Evolutionary conservation across 1,140 invertebrate species (phyloP).

Genomic region (Leptopilina boulardi): DNA sequence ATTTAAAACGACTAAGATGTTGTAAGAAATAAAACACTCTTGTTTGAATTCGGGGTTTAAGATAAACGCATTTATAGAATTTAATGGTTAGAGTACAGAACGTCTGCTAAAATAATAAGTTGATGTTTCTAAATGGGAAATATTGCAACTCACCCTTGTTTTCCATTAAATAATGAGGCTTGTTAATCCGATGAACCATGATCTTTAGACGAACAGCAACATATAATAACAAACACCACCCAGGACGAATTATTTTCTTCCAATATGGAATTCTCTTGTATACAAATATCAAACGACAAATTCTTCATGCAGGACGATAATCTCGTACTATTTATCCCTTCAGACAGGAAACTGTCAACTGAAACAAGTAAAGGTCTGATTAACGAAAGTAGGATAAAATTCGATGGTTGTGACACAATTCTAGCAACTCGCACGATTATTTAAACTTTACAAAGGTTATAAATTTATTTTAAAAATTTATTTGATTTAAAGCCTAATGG

Average conservation of each 20-base stretch:
- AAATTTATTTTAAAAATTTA: neutral
- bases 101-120: neutral
- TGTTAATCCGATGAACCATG: neutral
- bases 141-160: neutral
- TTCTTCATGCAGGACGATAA: slow-evolving; percentile 6
- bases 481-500: neutral
- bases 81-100: neutral
- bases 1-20: no score
- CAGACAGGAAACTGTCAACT: slow-evolving; percentile 1
- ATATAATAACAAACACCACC: neutral
- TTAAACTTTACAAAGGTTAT: neutral
- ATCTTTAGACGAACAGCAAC: slow-evolving; percentile 13
- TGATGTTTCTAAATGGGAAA: neutral
- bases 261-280: neutral
- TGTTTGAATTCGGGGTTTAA: neutral
- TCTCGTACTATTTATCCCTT: slow-evolving; percentile 13
- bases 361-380: slow-evolving; percentile 10
- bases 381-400: neutral
- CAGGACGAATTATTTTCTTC: slow-evolving; percentile 12
- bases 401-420: neutral
- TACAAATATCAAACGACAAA: slow-evolving; percentile 5
- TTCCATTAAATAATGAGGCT: slow-evolving; percentile 2
- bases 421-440: neutral
- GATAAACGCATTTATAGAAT: neutral
- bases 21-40: no score